Evolutionary conservation across 1,140 invertebrate species (phyloP).

Genomic region (Pogonus chalceus): DNA sequence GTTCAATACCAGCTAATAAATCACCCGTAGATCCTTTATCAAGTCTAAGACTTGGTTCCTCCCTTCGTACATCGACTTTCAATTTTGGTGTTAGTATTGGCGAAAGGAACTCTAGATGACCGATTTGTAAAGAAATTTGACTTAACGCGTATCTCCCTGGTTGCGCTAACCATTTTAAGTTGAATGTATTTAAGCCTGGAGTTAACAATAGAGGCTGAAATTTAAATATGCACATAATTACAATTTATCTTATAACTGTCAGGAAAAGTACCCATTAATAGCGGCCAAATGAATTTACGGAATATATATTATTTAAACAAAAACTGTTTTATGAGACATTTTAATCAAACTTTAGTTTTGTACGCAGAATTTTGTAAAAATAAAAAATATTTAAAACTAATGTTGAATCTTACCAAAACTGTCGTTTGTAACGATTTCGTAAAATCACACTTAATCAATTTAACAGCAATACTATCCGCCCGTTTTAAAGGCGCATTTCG

Average conservation of each 20-base stretch:
- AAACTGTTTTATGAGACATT: too few species aligned
- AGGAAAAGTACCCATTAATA: too few species aligned
- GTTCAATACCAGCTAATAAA: constrained; percentile 57
- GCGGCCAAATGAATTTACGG: too few species aligned
- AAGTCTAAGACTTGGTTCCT: constrained; percentile 40
- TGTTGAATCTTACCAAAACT: constrained; percentile 31
- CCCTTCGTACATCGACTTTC: constrained; percentile 44
- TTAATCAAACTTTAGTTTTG: too few species aligned
- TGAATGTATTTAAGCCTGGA: constrained; percentile 69
- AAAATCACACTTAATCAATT: constrained; percentile 47
- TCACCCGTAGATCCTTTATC: constrained; percentile 44
- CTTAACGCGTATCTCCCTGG: constrained; percentile 49
- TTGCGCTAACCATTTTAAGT: constrained; percentile 44
- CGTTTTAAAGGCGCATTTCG: constrained; percentile 39
- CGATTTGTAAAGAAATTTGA: constrained; percentile 48
- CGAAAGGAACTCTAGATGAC: constrained; percentile 42
- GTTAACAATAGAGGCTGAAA: constrained; percentile 39
- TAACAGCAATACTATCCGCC: constrained; percentile 27
- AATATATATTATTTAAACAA: too few species aligned
- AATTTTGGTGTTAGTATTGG: constrained; percentile 36
- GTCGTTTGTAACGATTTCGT: constrained; percentile 43
- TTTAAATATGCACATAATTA: too few species aligned
- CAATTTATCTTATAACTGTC: too few species aligned
- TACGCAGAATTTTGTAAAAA: too few species aligned
- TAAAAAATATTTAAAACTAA: too few species aligned